Percentiles rank a stretch among this genome's conserved stretches.
phyloP scores from a whole-genome alignment of 92 coral and sea anemone species.

The Pocillopora grandis region DNA sequence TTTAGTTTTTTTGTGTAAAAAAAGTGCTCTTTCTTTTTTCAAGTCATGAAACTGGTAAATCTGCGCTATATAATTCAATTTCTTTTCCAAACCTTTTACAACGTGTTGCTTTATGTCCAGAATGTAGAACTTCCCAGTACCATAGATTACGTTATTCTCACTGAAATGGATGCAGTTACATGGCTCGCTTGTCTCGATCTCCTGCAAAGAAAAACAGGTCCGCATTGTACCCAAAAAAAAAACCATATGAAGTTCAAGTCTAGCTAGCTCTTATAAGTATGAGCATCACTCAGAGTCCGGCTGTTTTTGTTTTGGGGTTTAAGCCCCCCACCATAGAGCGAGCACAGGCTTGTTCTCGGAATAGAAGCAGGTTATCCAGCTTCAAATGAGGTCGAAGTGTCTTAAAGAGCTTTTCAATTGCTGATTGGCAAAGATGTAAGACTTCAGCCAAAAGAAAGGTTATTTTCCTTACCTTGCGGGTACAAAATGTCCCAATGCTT shows the following conservation, averaged over 20 bases:
- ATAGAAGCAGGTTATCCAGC: too few relatives aligned
- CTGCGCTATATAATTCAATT: neutral
- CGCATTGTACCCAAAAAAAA: neutral
- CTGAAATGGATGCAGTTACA: conserved; percentile 96
- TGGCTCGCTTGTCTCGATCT: conserved; percentile 94
- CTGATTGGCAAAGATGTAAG: neutral
- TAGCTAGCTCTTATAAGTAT: neutral
- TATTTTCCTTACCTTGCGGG: conserved; percentile 76
- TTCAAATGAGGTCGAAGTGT: too few relatives aligned
- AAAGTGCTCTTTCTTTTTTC: too few relatives aligned
- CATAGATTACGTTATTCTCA: conserved; percentile 77
- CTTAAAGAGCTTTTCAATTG: too few relatives aligned
- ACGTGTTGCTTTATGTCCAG: conserved; percentile 86
- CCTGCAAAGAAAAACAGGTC: conserved; percentile 46
- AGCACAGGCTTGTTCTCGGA: too few relatives aligned
- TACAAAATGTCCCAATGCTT: conserved; percentile 86
- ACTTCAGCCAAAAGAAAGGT: neutral
- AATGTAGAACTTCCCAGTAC: conserved; percentile 91
- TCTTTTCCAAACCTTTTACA: conserved; percentile 68
- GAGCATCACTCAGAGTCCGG: too few relatives aligned
- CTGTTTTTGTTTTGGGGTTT: too few relatives aligned
- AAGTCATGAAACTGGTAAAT: too few relatives aligned
- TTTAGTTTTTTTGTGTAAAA: too few relatives aligned
- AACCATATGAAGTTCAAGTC: neutral
- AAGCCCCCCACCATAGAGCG: too few relatives aligned